phyloP scores from a whole-genome alignment of 2,113 vertebrate species.

The Gavialis gangeticus region DNA sequence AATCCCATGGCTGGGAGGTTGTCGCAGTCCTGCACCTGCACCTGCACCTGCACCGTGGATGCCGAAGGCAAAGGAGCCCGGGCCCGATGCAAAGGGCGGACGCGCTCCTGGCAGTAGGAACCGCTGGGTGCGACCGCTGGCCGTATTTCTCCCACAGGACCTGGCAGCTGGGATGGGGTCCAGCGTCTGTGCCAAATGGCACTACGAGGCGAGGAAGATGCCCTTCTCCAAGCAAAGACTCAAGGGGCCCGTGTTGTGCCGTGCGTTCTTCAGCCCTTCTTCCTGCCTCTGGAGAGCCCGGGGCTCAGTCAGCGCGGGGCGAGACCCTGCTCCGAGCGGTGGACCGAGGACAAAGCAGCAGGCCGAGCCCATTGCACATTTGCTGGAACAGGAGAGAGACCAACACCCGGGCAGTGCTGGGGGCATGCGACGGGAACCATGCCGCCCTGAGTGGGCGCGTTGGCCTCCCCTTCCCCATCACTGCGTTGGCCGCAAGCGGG shows the following conservation, averaged over 20 bases:
- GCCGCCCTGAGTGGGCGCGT: too few species aligned
- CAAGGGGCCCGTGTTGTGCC: background rate
- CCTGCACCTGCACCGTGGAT: too few species aligned
- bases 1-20: too few species aligned
- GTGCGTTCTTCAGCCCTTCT: background rate
- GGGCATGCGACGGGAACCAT: too few species aligned
- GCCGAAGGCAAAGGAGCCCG: background rate
- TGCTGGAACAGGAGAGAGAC: background rate
- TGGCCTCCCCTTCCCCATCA: background rate
- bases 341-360: background rate
- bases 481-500: background rate
- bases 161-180: background rate
- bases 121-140: too few species aligned
- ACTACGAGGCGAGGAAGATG: background rate
- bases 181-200: background rate
- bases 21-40: too few species aligned
- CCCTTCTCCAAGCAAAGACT: background rate
- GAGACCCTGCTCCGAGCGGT: background rate
- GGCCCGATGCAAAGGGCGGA: background rate
- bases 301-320: background rate
- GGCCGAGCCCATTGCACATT: background rate
- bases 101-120: rapidly evolving
- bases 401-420: background rate
- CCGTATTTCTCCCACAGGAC: background rate
- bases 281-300: background rate